Evolutionary conservation across 2,888 invertebrate genomes (phyloP).

Genomic region (Troides oblongomaculatus): DNA sequence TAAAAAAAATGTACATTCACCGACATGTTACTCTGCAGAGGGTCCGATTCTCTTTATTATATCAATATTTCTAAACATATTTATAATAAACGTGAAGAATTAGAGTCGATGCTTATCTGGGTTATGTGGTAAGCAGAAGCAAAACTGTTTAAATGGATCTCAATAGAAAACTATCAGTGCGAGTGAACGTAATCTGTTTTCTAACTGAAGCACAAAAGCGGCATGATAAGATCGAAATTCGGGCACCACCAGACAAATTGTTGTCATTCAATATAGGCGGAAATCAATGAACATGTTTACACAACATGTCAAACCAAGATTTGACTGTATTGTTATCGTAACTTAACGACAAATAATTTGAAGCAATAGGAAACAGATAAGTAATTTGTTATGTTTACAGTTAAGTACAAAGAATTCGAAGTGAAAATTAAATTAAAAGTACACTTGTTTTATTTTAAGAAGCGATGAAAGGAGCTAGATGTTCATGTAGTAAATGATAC

Average conservation of each 20-base stretch:
- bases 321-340: neutral
- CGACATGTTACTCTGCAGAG: constrained; percentile 11
- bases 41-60: constrained; percentile 20
- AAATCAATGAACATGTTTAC: constrained; percentile 65
- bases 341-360: neutral
- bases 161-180: constrained; percentile 50
- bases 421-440: too few relatives aligned
- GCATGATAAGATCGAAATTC: constrained; percentile 68
- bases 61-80: constrained; percentile 26
- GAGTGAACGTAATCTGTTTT: constrained; percentile 53
- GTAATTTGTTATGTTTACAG: neutral
- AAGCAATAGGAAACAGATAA: neutral
- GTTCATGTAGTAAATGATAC: too few relatives aligned
- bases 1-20: constrained; percentile 11
- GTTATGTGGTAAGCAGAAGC: constrained; percentile 30
- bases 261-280: constrained; percentile 53
- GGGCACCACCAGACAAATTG: constrained; percentile 68
- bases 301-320: constrained; percentile 69
- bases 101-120: constrained; percentile 30
- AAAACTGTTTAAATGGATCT: constrained; percentile 41
- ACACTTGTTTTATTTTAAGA: too few relatives aligned
- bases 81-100: constrained; percentile 29
- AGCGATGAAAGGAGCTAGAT: too few relatives aligned
- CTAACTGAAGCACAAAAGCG: constrained; percentile 59
- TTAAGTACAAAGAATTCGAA: too few relatives aligned